phyloP scores from a whole-genome alignment of 2,888 invertebrate genomes.

The Leucophora obtusa region DNA sequence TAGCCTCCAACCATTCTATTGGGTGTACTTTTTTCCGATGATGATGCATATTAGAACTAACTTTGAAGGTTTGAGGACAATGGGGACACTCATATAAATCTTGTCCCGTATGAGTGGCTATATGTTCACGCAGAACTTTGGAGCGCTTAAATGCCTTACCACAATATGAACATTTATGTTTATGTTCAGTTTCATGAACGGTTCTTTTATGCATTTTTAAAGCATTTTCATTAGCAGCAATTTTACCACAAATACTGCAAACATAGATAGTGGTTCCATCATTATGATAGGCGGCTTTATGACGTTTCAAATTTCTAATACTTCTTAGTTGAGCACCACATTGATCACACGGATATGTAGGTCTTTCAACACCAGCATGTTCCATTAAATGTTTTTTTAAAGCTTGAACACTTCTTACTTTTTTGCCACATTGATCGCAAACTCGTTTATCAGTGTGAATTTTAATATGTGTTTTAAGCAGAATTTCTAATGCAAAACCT shows the following conservation, averaged over 20 bases:
- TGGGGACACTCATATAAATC: too few species aligned
- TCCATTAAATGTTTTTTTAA: constrained; percentile 62
- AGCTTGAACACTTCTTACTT: constrained; percentile 53
- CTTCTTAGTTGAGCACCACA: constrained; percentile 65
- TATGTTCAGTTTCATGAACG: too few species aligned
- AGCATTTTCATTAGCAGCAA: too few species aligned
- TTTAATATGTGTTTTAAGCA: constrained; percentile 60
- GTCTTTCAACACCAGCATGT: constrained; percentile 55
- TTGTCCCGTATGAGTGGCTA: too few species aligned
- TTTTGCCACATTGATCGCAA: constrained; percentile 65
- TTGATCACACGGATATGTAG: constrained; percentile 63
- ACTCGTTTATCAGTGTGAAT: constrained; percentile 57
- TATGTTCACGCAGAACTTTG: too few species aligned
- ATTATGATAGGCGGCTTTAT: constrained; percentile 66
- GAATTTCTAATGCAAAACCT: constrained; percentile 56
- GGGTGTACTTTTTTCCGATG: too few species aligned
- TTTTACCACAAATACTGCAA: constrained; percentile 67
- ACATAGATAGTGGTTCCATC: constrained; percentile 61
- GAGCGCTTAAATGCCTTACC: too few species aligned
- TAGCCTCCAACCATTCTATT: too few species aligned
- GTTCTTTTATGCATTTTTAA: too few species aligned
- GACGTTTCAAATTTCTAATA: constrained; percentile 63
- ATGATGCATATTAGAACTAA: too few species aligned
- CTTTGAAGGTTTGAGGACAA: too few species aligned
- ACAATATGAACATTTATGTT: too few species aligned